Conservation (phyloP, 2,113 vertebrate species). For the Mus pahari region DNA sequence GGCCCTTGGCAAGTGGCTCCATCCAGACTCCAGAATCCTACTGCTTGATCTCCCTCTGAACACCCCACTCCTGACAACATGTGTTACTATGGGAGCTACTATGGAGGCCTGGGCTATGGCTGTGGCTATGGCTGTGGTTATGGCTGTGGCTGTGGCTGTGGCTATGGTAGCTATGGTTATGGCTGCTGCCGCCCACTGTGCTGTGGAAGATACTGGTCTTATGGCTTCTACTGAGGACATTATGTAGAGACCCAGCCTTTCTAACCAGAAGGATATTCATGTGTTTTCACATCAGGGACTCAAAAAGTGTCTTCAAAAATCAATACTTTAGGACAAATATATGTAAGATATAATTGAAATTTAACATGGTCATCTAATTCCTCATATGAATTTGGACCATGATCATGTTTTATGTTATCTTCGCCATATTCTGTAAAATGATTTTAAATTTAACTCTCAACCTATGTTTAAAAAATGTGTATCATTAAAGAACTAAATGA, state of each 20-base stretch:
- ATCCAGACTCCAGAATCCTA: neutral
- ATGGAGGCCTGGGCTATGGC: neutral
- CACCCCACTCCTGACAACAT: neutral
- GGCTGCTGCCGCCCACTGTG: neutral
- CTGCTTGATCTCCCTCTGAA: neutral
- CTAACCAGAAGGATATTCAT: neutral
- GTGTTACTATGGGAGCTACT: neutral
- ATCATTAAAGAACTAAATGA: neutral
- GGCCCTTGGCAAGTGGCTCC: neutral
- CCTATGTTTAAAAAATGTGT: too few species aligned
- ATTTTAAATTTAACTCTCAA: neutral
- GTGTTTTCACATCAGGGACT: neutral
- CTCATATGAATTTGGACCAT: neutral
- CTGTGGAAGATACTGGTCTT: slow-evolving; percentile 35
- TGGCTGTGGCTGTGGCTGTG: neutral
- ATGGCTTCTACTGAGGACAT: neutral
- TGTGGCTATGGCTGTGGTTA: neutral
- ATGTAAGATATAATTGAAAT: neutral
- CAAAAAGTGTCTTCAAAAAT: neutral
- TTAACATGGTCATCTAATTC: neutral
- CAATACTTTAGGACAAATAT: neutral
- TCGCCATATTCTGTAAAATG: neutral
- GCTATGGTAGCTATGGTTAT: neutral
- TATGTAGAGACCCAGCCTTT: accelerated
- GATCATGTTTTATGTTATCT: neutral